Evolutionary conservation across 2,797 vertebrate species (phyloP), one percentile per base, ranked within the genome.

Genomic region (Corythornis leucogaster): DNA sequence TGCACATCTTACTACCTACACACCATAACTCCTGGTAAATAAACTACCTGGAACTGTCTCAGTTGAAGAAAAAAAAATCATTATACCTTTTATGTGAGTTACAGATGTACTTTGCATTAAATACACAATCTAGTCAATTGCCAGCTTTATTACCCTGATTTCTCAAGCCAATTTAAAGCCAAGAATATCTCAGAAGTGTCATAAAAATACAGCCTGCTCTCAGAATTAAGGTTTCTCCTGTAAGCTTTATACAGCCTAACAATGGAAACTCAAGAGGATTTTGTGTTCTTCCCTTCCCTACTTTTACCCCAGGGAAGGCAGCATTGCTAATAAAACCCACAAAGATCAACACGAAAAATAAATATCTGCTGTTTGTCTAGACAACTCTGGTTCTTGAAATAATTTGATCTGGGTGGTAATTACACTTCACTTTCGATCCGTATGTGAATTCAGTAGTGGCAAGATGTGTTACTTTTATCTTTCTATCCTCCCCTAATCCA

Each of bases 341-440:
- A 80, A 88, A 92, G 75, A 93, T 85, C 78, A 90, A 19, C 87
- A 59, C 77, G 88, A 91, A 95, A 95, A 96, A 94, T 94, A 96
- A 96, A 79, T 85, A 93, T 89, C 91, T 90, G 63, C 88, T 92
- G 80, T 92, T 94, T 76, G 84, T 92, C 92, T 91, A 90, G 91
- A 92, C 84, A 87, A 90, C 53, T 83, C 85, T 63, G 59, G 57
- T 76, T 91, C 85, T 90, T 89, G 79, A 81, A 95, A 94, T 69
- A 92, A 95, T 95, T 78, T 93, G 81, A 94, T 89, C 71, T 85
- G 86, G 79, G 86, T 87, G 79, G 91, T 83, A 95, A 87, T 82
- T 80, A 42, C 64, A 71, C 62, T 85, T 93, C 61, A 74, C 42
- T 91, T 96, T 88, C 1, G 0, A 95, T 81, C 80, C 64, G 38